Evolutionary conservation across 2,113 vertebrate genomes (phyloP).

Genomic region (Clarias macrocephalus): DNA sequence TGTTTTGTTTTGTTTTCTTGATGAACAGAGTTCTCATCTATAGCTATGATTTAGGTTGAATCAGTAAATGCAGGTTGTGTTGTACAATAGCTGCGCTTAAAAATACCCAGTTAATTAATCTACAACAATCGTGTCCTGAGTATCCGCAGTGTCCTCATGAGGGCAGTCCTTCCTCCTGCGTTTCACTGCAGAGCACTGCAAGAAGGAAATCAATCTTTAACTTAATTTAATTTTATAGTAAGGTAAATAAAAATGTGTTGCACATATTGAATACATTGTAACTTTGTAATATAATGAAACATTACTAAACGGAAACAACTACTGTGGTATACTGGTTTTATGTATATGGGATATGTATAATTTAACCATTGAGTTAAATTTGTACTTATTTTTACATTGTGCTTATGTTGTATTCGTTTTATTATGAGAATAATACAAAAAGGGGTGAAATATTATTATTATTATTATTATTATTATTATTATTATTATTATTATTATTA

Average conservation of each 20-base stretch:
- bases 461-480: no score
- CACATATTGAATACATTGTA: background rate
- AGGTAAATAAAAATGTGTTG: background rate
- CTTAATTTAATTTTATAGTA: background rate
- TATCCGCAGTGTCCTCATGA: constrained; percentile 32
- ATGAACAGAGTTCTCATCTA: background rate
- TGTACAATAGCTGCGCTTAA: background rate
- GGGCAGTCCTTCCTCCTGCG: constrained; percentile 30
- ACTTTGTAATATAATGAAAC: background rate
- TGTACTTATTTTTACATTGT: background rate
- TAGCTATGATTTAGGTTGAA: background rate
- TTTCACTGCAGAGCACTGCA: background rate
- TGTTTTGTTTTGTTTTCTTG: no score
- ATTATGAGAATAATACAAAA: background rate
- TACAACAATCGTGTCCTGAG: background rate
- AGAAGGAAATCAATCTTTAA: background rate
- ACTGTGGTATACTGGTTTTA: background rate
- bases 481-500: no score
- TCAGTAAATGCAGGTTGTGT: background rate
- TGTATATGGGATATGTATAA: background rate
- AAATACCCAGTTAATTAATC: background rate
- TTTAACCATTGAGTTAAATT: background rate
- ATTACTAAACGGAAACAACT: background rate
- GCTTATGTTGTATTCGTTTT: background rate
- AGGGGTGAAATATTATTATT: background rate